Evolutionary conservation across 92 coral and sea anemone species (phyloP).

Genomic region (Ricordea florida): DNA sequence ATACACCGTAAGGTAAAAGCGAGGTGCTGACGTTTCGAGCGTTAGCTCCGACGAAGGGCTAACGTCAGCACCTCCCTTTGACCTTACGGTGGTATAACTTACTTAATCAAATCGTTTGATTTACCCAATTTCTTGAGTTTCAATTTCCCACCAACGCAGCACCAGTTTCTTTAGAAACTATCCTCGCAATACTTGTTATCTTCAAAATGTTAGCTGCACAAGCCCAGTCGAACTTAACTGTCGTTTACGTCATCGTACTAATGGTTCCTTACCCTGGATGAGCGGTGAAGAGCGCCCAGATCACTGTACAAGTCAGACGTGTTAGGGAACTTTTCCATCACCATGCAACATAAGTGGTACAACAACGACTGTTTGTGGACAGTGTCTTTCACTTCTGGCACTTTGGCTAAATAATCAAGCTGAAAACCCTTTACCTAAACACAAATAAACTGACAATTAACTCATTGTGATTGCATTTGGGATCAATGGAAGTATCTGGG

Average conservation of each 20-base stretch:
- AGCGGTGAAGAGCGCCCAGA: conserved; percentile 91
- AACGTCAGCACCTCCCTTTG: too few relatives aligned
- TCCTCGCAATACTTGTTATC: too few relatives aligned
- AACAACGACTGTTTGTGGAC: conserved; percentile 96
- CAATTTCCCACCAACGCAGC: too few relatives aligned
- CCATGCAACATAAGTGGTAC: conserved; percentile 95
- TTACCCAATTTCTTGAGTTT: too few relatives aligned
- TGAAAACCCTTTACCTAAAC: conserved; percentile 96
- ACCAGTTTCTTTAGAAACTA: too few relatives aligned
- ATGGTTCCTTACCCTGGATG: conserved; percentile 77
- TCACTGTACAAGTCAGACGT: conserved; percentile 97
- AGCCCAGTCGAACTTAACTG: neutral
- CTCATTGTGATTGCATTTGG: too few relatives aligned
- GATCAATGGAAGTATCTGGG: too few relatives aligned
- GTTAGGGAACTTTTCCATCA: conserved; percentile 97
- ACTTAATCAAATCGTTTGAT: too few relatives aligned
- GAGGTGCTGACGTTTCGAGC: too few relatives aligned
- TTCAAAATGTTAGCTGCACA: neutral
- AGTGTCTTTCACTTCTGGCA: conserved; percentile 98
- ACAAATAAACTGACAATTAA: neutral
- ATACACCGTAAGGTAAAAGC: too few relatives aligned
- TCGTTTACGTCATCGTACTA: neutral
- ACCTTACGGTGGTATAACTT: too few relatives aligned
- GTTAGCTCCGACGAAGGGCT: too few relatives aligned
- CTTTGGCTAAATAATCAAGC: conserved; percentile 93